phyloP scores from a whole-genome alignment of 2,113 vertebrate species.

The Drymodes brunneopygia region DNA sequence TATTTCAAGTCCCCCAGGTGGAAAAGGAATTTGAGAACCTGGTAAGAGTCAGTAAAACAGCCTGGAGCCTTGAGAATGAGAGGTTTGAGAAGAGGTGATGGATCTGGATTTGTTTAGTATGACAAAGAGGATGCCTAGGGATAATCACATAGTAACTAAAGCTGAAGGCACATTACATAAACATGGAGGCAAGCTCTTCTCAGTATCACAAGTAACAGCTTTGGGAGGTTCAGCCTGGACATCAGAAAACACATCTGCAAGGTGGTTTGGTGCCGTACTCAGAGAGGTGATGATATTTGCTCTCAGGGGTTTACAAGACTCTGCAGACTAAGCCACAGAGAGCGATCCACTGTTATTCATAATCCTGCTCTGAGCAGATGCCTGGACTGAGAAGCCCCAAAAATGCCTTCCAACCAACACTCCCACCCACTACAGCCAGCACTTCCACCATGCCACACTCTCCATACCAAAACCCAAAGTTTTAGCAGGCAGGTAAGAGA shows the following conservation, averaged over 20 bases:
- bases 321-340: background rate
- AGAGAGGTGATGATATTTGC: background rate
- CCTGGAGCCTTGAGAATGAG: background rate
- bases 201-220: background rate
- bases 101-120: background rate
- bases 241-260: background rate
- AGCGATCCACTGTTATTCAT: rapidly evolving
- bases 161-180: background rate
- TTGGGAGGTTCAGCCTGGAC: background rate
- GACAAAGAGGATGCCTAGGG: background rate
- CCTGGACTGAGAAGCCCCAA: background rate
- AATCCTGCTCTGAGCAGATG: background rate
- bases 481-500: background rate
- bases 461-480: background rate
- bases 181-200: background rate
- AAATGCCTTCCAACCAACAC: background rate
- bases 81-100: background rate
- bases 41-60: background rate
- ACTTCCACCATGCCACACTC: background rate
- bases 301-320: background rate
- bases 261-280: background rate
- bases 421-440: background rate
- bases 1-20: background rate
- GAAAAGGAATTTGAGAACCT: background rate
- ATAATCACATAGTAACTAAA: background rate